phyloP scores from a whole-genome alignment of 1,140 invertebrate species.

The Drosophila willistoni region DNA sequence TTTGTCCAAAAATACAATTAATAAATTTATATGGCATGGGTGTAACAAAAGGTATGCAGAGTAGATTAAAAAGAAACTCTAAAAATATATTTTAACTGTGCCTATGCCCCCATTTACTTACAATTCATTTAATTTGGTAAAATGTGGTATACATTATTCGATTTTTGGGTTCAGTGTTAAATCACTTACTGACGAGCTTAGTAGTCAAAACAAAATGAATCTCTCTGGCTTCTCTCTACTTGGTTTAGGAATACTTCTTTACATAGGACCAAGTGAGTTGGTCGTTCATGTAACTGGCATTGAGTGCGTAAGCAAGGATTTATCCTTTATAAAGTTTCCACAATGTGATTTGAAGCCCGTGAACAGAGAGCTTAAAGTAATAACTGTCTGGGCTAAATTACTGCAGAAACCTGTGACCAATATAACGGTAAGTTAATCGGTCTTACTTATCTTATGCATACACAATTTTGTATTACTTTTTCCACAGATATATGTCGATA shows the following conservation, averaged over 20 bases:
- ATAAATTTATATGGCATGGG: background rate
- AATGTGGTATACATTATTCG: background rate
- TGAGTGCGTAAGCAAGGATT: slow-evolving; percentile 1
- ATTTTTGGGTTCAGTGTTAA: background rate
- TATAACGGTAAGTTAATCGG: background rate
- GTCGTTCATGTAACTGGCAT: background rate
- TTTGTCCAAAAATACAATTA: background rate
- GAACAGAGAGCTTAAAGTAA: background rate
- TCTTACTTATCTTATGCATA: background rate
- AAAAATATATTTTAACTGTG: background rate
- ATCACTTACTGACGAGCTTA: background rate
- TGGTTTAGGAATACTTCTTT: background rate
- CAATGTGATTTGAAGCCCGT: background rate
- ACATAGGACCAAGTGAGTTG: background rate
- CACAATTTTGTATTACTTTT: background rate
- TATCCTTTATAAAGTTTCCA: background rate
- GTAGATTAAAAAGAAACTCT: background rate
- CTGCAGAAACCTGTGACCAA: background rate
- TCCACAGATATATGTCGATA: background rate
- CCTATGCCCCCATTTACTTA: background rate
- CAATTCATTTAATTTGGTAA: background rate
- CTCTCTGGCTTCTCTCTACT: background rate
- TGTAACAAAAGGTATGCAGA: background rate
- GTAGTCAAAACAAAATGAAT: background rate
- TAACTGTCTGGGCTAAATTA: background rate